Evolutionary conservation across 2,113 vertebrate genomes (phyloP).

Genomic region (Lanius collurio): DNA sequence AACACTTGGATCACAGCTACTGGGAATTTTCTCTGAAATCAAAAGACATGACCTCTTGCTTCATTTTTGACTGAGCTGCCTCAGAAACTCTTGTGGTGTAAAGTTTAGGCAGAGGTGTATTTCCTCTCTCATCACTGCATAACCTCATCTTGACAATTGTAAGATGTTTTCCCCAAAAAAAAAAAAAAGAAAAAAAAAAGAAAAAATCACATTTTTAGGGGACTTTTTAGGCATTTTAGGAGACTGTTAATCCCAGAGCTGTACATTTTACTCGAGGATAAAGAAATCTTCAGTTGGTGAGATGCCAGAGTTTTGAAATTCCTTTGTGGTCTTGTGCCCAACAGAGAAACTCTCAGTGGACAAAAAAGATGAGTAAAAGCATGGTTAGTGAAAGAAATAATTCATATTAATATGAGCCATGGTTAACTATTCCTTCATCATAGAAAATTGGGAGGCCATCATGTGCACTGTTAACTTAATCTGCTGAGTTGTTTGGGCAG

Average conservation of each 20-base stretch:
- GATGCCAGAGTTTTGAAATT: background rate
- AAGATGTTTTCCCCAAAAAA: background rate
- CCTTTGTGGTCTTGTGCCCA: background rate
- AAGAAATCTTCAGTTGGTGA: background rate
- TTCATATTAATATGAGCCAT: fast-evolving
- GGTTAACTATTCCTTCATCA: background rate
- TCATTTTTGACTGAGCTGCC: background rate
- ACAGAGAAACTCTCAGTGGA: background rate
- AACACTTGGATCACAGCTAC: background rate
- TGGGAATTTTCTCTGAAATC: background rate
- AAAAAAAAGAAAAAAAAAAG: fast-evolving
- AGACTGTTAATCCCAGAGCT: background rate
- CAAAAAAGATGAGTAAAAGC: background rate
- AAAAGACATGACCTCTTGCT: background rate
- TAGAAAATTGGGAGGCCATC: background rate
- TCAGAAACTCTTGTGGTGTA: background rate
- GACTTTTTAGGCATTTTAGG: background rate
- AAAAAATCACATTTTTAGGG: background rate
- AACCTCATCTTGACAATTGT: background rate
- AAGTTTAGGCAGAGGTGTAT: background rate
- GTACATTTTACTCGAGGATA: background rate
- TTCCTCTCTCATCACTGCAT: background rate
- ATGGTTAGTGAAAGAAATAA: background rate
- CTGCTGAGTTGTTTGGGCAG: background rate
- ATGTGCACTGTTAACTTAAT: background rate